phyloP scores from a whole-genome alignment of 2,797 vertebrate genomes.

The Natrix natrix region DNA sequence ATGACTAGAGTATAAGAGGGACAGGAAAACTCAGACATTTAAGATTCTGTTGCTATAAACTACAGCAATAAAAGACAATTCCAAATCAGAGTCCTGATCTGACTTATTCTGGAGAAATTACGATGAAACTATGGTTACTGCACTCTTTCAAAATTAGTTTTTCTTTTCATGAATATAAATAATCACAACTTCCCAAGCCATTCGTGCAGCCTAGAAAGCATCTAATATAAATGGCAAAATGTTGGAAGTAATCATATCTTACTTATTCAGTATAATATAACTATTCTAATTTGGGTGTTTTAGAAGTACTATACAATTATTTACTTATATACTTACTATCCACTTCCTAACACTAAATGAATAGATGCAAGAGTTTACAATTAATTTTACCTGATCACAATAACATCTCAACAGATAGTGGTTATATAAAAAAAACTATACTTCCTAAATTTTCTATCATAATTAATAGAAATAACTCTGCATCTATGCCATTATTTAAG shows the following conservation, averaged over 20 bases:
- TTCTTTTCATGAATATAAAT: not conserved
- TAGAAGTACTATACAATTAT: not conserved
- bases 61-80: not conserved
- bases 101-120: not conserved
- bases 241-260: not conserved
- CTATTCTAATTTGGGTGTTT: not conserved
- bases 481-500: not conserved
- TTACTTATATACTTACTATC: not conserved
- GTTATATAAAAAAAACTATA: not conserved
- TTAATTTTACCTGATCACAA: not conserved
- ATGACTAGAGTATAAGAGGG: not conserved
- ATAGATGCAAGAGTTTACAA: not conserved
- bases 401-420: conserved; percentile 20
- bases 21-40: not conserved
- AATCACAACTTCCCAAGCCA: not conserved
- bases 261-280: not conserved
- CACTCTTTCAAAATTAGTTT: not conserved
- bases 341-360: not conserved
- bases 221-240: not conserved
- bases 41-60: not conserved
- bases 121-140: not conserved
- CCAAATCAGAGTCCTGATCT: not conserved
- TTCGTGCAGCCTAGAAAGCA: not conserved
- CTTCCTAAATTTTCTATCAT: conserved; percentile 15
- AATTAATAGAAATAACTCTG: not conserved